Conservation (phyloP, 1,140 invertebrate genomes). For the Nephila pilipes region DNA sequence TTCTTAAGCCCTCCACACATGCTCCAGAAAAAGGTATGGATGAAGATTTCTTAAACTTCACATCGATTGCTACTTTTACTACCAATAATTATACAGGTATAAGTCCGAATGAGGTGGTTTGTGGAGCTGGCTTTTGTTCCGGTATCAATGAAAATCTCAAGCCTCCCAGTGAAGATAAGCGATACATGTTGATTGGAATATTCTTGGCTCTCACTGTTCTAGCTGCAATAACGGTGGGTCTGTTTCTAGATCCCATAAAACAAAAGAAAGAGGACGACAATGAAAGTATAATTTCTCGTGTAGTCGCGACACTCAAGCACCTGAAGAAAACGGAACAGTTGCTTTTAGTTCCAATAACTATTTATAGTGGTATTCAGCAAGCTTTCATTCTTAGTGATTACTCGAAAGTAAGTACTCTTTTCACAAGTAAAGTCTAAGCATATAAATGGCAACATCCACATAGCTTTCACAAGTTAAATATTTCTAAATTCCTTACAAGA, state of each 20-base stretch:
- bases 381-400: slow-evolving; percentile 97
- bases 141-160: slow-evolving; percentile 83
- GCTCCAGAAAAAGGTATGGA: not conserved
- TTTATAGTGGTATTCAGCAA: slow-evolving; percentile 98
- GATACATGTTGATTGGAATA: slow-evolving; percentile 93
- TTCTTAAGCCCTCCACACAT: slow-evolving; percentile 77
- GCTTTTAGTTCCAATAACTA: slow-evolving; percentile 95
- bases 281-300: slow-evolving; percentile 88
- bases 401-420: slow-evolving; percentile 88
- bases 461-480: too few species aligned
- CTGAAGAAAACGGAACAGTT: slow-evolving; percentile 92
- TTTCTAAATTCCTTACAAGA: too few species aligned
- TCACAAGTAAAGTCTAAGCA: not conserved
- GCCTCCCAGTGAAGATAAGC: slow-evolving; percentile 90
- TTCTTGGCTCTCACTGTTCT: slow-evolving; percentile 92
- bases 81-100: not conserved
- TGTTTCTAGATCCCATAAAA: slow-evolving; percentile 94
- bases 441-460: too few species aligned
- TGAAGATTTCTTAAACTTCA: not conserved
- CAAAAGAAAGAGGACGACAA: slow-evolving; percentile 82
- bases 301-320: slow-evolving; percentile 94
- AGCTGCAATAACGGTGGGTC: slow-evolving; percentile 91
- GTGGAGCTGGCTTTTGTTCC: slow-evolving; percentile 69
- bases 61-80: not conserved
- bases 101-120: not conserved